These are phyloP conservation scores for Tanypteryx hageni DNA, from an alignment of 2,888 invertebrate genomes.

Conservation along the genomic window DNA sequence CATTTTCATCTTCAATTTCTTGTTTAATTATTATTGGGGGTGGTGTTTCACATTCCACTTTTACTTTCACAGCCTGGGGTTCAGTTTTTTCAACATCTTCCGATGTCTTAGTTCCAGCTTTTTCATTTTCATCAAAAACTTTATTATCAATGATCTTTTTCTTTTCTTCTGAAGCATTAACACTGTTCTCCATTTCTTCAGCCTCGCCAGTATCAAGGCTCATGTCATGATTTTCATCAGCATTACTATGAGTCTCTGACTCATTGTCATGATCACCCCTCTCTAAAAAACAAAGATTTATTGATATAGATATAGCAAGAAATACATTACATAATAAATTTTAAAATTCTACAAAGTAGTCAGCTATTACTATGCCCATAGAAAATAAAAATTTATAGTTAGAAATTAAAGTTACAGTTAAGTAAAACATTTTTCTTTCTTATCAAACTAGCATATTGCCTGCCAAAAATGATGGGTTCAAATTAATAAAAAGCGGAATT, in stretches of 20 bases:
- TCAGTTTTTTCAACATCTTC: neutral
- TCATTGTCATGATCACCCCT: conserved; percentile 67
- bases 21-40: conserved; percentile 67
- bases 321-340: conserved; percentile 34
- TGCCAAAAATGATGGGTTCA: no score
- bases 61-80: conserved; percentile 66
- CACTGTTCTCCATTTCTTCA: conserved; percentile 52
- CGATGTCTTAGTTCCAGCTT: conserved; percentile 70
- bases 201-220: conserved; percentile 69
- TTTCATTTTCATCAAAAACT: conserved; percentile 74
- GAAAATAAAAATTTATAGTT: neutral
- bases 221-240: conserved; percentile 75
- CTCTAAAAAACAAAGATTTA: conserved; percentile 41
- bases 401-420: no score
- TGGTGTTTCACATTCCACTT: conserved; percentile 65
- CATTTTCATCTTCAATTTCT: conserved; percentile 68
- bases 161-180: conserved; percentile 54
- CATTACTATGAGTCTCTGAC: conserved; percentile 72
- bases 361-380: conserved; percentile 62
- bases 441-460: no score
- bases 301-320: conserved; percentile 71
- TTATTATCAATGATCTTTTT: conserved; percentile 73
- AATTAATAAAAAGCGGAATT: no score
- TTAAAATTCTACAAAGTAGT: neutral
- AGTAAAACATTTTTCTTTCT: no score